Conservation (phyloP, 1,140 invertebrate species). For the Achatina immaculata region DNA sequence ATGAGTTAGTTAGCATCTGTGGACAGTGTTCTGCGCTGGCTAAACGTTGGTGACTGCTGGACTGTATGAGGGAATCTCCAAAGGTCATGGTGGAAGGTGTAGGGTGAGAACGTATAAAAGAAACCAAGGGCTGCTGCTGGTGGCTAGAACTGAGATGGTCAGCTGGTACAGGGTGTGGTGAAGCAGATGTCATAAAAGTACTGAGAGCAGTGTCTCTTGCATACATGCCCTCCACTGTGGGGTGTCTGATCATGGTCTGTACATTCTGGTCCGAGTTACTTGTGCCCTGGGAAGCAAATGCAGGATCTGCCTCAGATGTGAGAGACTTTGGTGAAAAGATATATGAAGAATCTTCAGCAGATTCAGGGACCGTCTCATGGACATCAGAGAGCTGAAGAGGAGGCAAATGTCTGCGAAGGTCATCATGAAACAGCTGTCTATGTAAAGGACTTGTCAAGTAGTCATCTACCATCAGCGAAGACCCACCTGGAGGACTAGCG, state of each 20-base stretch:
- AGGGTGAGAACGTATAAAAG: conserved; percentile 20
- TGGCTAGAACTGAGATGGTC: not conserved
- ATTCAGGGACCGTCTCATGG: too few relatives aligned
- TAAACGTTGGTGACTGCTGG: not conserved
- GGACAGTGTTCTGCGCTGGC: not conserved
- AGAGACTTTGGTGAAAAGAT: not conserved
- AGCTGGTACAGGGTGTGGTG: not conserved
- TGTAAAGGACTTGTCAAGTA: not conserved
- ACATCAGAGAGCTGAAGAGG: not conserved
- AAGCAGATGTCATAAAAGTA: not conserved
- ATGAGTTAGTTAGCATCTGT: not conserved
- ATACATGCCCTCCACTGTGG: not conserved
- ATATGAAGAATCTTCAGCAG: not conserved
- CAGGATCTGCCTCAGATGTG: not conserved
- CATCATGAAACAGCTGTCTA: conserved; percentile 27
- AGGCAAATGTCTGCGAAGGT: conserved; percentile 25
- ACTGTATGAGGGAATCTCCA: not conserved
- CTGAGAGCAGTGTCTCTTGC: not conserved
- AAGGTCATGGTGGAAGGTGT: not conserved
- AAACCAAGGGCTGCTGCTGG: not conserved
- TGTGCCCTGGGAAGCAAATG: not conserved
- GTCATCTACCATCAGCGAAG: not conserved
- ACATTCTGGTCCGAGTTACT: not conserved
- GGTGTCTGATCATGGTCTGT: not conserved
- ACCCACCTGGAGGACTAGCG: not conserved